phyloP scores from a whole-genome alignment of 2,797 vertebrate species.

The Tamandua tetradactyla region DNA sequence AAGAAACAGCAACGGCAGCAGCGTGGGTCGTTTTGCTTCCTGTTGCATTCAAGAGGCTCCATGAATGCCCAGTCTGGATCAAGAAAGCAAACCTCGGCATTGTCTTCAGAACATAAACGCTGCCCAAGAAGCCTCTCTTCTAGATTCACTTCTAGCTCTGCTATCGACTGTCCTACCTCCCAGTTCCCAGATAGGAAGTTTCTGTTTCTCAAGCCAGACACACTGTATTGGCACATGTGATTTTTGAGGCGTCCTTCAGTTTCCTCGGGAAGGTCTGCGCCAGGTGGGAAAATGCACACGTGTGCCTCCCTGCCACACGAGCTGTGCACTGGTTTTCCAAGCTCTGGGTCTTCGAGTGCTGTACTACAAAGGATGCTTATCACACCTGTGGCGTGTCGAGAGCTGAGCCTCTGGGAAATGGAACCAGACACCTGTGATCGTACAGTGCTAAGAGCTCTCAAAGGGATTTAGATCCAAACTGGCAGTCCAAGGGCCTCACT shows the following conservation, averaged over 20 bases:
- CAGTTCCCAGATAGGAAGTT: neutral
- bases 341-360: no score
- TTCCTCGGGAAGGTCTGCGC: neutral
- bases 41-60: neutral
- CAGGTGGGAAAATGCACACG: neutral
- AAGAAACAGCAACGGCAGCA: no score
- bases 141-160: neutral
- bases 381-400: neutral
- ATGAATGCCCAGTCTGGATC: neutral
- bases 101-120: neutral
- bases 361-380: no score
- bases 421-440: neutral
- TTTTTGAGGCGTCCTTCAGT: neutral
- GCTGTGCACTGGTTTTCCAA: fast-evolving
- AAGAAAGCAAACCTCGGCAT: fast-evolving
- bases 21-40: neutral
- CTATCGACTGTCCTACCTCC: no score
- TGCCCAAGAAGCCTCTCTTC: neutral
- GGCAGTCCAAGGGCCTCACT: neutral
- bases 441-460: neutral
- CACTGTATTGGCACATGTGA: no score
- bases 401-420: neutral
- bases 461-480: neutral
- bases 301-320: fast-evolving
- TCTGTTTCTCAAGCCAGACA: neutral